phyloP scores from a whole-genome alignment of 2,113 vertebrate species.

The Ammodytes dubius region DNA sequence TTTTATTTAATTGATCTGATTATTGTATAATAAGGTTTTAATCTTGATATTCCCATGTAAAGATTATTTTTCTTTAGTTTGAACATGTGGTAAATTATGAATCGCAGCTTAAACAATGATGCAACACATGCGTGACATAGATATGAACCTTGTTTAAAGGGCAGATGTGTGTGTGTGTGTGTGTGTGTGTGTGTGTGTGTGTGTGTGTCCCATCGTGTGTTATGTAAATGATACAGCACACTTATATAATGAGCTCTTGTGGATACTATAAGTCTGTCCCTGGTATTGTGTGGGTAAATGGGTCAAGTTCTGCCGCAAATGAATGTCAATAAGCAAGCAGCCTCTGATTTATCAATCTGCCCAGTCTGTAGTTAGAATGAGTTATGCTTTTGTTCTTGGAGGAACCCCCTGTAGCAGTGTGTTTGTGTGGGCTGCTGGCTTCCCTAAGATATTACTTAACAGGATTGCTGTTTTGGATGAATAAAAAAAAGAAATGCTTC shows the following conservation, averaged over 20 bases:
- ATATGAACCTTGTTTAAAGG: background rate
- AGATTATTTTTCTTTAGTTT: background rate
- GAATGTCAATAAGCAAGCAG: conserved; percentile 10
- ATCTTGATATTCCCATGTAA: background rate
- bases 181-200: background rate
- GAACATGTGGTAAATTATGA: background rate
- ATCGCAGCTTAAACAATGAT: background rate
- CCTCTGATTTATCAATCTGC: conserved; percentile 2
- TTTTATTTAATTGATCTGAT: background rate
- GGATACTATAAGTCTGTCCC: background rate
- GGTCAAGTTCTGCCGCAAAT: conserved; percentile 23
- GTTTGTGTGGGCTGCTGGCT: conserved; percentile 29
- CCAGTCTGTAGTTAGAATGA: conserved; percentile 13
- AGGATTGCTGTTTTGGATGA: conserved; percentile 39
- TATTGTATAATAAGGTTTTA: background rate
- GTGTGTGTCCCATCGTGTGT: background rate
- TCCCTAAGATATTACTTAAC: conserved; percentile 41
- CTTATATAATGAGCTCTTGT: background rate
- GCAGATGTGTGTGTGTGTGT: background rate
- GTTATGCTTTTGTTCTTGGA: conserved; percentile 22
- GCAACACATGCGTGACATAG: background rate
- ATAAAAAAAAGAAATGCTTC: conserved; percentile 40
- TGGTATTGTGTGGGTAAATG: conserved; percentile 2
- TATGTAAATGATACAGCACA: background rate
- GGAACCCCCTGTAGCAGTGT: conserved; percentile 45